phyloP scores from a whole-genome alignment of 1,140 invertebrate species.

The Anoplophora glabripennis region DNA sequence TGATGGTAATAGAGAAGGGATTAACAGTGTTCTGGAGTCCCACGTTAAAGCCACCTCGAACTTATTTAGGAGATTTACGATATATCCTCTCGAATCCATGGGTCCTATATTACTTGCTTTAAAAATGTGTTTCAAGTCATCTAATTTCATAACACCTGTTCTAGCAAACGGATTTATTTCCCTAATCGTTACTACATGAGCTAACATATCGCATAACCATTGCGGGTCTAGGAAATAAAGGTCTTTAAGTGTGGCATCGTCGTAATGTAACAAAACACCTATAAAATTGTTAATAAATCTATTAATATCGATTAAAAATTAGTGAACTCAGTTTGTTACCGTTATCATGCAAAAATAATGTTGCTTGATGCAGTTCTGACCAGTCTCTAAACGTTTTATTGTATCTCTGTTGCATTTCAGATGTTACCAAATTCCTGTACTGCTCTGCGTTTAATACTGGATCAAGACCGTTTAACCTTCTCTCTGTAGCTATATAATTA shows the following conservation, averaged over 20 bases:
- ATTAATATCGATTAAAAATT: neutral
- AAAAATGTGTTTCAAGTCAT: constrained; percentile 91
- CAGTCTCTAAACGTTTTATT: constrained; percentile 79
- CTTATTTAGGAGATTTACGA: constrained; percentile 89
- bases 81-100: constrained; percentile 70
- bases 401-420: constrained; percentile 64
- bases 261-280: constrained; percentile 95
- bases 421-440: constrained; percentile 71
- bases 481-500: constrained; percentile 72
- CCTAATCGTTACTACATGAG: constrained; percentile 91
- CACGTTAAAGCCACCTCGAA: constrained; percentile 98
- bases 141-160: constrained; percentile 90
- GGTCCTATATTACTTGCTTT: constrained; percentile 64
- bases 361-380: constrained; percentile 91
- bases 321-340: constrained; percentile 54
- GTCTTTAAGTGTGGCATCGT: constrained; percentile 93
- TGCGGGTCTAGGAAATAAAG: constrained; percentile 92
- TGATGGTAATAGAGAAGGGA: constrained; percentile 86
- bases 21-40: constrained; percentile 86
- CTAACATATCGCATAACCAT: constrained; percentile 97
- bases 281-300: constrained; percentile 28
- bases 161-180: constrained; percentile 95
- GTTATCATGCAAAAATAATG: constrained; percentile 96
- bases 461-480: constrained; percentile 65
- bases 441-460: constrained; percentile 87